Evolutionary conservation across 1,140 invertebrate genomes (phyloP).

Genomic region (Drosophila triauraria): DNA sequence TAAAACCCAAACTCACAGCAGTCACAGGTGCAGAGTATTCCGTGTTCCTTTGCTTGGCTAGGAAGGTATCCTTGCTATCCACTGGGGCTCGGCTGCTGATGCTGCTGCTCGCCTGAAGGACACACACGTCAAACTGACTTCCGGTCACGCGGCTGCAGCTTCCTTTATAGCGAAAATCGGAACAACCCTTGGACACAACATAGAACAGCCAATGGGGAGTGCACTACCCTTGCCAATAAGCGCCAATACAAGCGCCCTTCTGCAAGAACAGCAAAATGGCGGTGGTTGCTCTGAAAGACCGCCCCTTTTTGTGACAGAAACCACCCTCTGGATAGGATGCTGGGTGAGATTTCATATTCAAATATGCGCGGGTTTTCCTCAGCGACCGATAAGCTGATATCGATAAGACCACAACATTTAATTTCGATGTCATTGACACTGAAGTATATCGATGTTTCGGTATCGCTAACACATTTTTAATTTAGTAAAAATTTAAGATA

Average conservation of each 20-base stretch:
- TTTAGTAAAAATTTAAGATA: too few species aligned
- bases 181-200: constrained; percentile 5
- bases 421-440: background rate
- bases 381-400: background rate
- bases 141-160: constrained; percentile 50
- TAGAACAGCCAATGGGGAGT: constrained; percentile 41
- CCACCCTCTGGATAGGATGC: constrained; percentile 22
- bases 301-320: constrained; percentile 6
- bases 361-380: background rate
- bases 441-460: too few species aligned
- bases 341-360: background rate
- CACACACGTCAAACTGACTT: constrained; percentile 47
- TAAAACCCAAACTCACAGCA: constrained; percentile 25
- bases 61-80: background rate
- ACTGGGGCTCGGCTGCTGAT: constrained; percentile 1
- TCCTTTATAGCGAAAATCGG: constrained; percentile 59
- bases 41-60: background rate
- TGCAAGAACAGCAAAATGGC: constrained; percentile 61
- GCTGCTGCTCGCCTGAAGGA: constrained; percentile 43
- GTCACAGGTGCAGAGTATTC: constrained; percentile 18
- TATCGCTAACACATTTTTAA: too few species aligned
- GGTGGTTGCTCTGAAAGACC: constrained; percentile 3
- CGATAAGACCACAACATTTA: background rate
- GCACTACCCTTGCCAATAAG: background rate
- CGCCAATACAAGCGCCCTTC: constrained; percentile 36